A percentile compares a stretch with the other conserved stretches of the same genome.
These are phyloP conservation scores for Meles meles DNA, from an alignment of 2,113 vertebrate species.

Conservation along the genomic window DNA sequence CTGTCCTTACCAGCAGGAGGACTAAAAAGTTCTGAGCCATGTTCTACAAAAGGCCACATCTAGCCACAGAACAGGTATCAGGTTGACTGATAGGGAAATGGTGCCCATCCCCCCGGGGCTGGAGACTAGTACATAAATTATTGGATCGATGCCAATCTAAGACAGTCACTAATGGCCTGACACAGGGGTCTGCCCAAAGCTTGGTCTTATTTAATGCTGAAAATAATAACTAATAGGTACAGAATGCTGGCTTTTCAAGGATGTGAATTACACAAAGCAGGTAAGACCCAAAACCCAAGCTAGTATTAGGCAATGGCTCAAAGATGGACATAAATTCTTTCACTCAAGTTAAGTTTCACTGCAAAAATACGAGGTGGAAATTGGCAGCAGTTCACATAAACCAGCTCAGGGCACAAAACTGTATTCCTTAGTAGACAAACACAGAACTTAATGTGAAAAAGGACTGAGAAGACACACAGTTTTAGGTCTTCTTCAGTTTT, in stretches of 20 bases:
- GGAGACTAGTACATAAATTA: not conserved
- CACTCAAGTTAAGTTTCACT: not conserved
- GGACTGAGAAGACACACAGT: not conserved
- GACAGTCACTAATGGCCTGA: not conserved
- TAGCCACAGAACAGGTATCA: not conserved
- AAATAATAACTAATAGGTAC: not conserved
- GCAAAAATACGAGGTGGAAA: not conserved
- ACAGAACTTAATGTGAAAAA: not conserved
- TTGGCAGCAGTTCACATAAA: not conserved
- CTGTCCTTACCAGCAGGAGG: not conserved
- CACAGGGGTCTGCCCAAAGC: not conserved
- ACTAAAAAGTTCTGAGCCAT: conserved; percentile 2
- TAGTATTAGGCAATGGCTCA: not conserved
- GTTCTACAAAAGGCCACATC: not conserved
- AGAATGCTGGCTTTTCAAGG: not conserved
- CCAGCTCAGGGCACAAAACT: not conserved
- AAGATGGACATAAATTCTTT: conserved; percentile 10
- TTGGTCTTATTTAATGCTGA: not conserved
- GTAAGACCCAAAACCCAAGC: not conserved
- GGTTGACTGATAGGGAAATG: not conserved
- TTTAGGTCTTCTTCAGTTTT: not conserved
- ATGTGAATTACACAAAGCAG: not conserved
- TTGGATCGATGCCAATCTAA: not conserved
- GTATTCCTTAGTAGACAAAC: not conserved
- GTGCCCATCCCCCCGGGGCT: not conserved